Percentiles rank a stretch among this genome's conserved stretches.
Conservation (phyloP, 2,888 invertebrate species). For the Rhorus exstirpatorius region DNA sequence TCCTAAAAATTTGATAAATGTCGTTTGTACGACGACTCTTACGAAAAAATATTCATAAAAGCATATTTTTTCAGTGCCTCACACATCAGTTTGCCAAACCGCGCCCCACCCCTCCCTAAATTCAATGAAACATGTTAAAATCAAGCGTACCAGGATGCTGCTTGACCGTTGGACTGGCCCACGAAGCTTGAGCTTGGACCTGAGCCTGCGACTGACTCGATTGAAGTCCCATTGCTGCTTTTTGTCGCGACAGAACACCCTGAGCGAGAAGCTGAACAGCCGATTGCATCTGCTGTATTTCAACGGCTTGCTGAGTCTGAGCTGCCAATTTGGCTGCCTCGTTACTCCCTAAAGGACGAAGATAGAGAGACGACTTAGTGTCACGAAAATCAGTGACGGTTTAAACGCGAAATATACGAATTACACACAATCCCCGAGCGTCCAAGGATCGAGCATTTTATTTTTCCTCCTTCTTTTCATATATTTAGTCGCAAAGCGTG, state of each 20-base stretch:
- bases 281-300: constrained; percentile 83
- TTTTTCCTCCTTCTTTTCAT: constrained; percentile 7
- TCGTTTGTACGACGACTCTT: too few relatives aligned
- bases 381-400: constrained; percentile 4
- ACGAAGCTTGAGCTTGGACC: constrained; percentile 77
- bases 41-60: too few relatives aligned
- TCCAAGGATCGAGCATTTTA: background rate
- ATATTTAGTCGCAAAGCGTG: background rate
- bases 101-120: background rate
- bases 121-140: background rate
- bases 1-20: constrained; percentile 1
- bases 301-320: constrained; percentile 81
- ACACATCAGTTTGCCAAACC: too few relatives aligned
- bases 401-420: background rate
- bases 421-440: background rate
- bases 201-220: constrained; percentile 74
- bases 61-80: too few relatives aligned
- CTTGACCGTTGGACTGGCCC: constrained; percentile 82
- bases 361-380: constrained; percentile 47
- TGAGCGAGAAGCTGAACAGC: constrained; percentile 82
- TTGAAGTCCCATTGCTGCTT: constrained; percentile 77
- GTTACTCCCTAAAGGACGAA: constrained; percentile 78
- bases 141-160: constrained; percentile 82
- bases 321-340: constrained; percentile 82
- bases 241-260: constrained; percentile 81